Evolutionary conservation across 1,140 invertebrate species (phyloP), one percentile per base, ranked within the genome.

Genomic region (Scaptomyza graminum): DNA sequence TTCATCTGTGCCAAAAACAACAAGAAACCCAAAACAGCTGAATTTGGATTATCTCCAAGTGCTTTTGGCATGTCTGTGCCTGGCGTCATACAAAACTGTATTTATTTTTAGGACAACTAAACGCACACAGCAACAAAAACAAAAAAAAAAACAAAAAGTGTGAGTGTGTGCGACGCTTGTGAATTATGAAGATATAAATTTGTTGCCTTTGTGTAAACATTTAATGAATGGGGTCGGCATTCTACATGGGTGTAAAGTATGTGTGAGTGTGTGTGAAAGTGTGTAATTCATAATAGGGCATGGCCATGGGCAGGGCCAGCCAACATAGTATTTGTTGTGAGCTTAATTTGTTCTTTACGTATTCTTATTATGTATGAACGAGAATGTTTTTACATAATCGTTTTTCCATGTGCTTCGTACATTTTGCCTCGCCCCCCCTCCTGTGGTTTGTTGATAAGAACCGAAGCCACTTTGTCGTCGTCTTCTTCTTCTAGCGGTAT

Each of bases 51-150:
- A 82, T 87, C 83, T 87, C 79, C 83, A 87, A 87, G 79, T 88
- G 77, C 62, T 59, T 46, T 51, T 47, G 51, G 63, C 22, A 15
- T 18, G 5, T 31, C 28, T 31, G 5, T 43, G 50, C 50, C 66
- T 69, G 68, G 63, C 69, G 69, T 87, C 82, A 87, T 87, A 82
- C 83, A 81, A 22, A 34, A 88, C 76, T 76, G 71, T 52, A 87
- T 88, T 82, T 87, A 87, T 87, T 87, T 87, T 76, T 87, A 85
- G 82, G 82, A 88, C 82, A 71, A 85, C 77, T 80, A 77, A 49
- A 76, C 74, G 59, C 70, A 69, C 63, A 67, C 75, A 72, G 52
- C 76, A 67, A 78, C 63, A 76, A 63, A 28, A 34, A 31, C 7
- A 56, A 22, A 22, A 22, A 22, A 22, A 22, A 22, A 22, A 22